phyloP scores from a whole-genome alignment of 2,797 vertebrate species.

The Brachyrhaphis roseni region DNA sequence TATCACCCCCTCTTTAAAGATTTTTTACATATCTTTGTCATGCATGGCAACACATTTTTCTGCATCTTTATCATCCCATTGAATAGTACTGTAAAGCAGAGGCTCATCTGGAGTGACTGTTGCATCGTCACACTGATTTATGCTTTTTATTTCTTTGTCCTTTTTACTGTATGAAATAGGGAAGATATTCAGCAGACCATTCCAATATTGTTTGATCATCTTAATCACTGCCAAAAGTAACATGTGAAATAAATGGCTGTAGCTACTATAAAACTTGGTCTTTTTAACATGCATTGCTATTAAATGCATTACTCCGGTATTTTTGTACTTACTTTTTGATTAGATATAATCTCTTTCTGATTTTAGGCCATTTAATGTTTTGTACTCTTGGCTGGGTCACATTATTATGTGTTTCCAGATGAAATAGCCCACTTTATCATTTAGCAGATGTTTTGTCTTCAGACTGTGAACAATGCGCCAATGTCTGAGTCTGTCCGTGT shows the following conservation, averaged over 20 bases:
- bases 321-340: conserved; percentile 31
- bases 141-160: neutral
- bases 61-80: neutral
- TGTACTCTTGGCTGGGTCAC: conserved; percentile 15
- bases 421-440: conserved; percentile 34
- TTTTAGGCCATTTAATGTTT: conserved; percentile 26
- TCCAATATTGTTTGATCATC: neutral
- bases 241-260: neutral
- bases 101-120: neutral
- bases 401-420: conserved; percentile 2
- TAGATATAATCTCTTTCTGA: conserved; percentile 28
- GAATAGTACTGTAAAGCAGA: neutral
- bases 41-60: neutral
- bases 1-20: neutral
- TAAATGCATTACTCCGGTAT: conserved; percentile 20
- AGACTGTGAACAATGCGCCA: conserved; percentile 16
- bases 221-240: neutral
- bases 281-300: neutral
- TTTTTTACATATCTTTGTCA: neutral
- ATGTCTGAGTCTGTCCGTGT: conserved; percentile 15
- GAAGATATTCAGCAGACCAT: neutral
- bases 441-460: conserved; percentile 17
- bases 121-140: neutral
- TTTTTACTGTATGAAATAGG: neutral
- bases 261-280: conserved; percentile 10